Conservation (phyloP, 2,797 vertebrate species). For the Clarias pachynema region DNA sequence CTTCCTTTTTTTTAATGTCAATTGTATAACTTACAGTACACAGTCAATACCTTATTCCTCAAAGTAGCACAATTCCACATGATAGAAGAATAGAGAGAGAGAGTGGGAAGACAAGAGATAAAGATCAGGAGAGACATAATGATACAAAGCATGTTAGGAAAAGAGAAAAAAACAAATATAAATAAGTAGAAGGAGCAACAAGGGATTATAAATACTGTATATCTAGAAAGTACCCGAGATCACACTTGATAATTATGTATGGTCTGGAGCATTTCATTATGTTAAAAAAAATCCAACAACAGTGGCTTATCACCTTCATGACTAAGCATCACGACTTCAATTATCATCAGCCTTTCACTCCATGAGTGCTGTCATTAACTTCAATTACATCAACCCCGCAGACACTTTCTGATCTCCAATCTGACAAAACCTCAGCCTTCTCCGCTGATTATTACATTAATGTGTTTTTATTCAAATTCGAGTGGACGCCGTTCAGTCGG, state of each 20-base stretch:
- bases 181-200: background rate
- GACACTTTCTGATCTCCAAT: conserved; percentile 31
- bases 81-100: background rate
- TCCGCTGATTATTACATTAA: conserved; percentile 28
- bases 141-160: background rate
- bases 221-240: conserved; percentile 34
- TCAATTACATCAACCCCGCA: conserved; percentile 48
- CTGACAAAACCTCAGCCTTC: conserved; percentile 11
- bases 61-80: background rate
- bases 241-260: conserved; percentile 60
- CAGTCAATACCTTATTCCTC: background rate
- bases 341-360: conserved; percentile 61
- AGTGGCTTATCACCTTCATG: conserved; percentile 60
- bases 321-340: conserved; percentile 66
- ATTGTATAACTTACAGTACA: background rate
- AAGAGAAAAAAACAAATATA: conserved; percentile 23
- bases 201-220: background rate
- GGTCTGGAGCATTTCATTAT: conserved; percentile 14
- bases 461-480: conserved; percentile 41
- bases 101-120: conserved; percentile 3
- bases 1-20: background rate
- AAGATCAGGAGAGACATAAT: conserved; percentile 23
- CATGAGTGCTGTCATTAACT: conserved; percentile 63
- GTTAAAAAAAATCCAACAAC: conserved; percentile 50
- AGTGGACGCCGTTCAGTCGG: conserved; percentile 8